phyloP scores from a whole-genome alignment of 2,888 invertebrate species.

The Lithophane semibrunnea region DNA sequence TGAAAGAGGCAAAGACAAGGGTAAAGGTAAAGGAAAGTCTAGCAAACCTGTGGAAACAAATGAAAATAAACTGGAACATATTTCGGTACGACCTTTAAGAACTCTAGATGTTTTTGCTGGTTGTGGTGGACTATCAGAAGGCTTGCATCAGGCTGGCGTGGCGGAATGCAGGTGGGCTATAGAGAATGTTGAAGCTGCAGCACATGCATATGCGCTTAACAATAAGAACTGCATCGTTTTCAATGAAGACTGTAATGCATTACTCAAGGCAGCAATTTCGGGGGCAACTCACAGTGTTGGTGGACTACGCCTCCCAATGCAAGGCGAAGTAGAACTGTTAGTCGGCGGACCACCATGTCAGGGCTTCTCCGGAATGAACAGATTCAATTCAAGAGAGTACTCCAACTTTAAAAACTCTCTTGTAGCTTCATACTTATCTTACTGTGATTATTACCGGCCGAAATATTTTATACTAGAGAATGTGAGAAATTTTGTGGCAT shows the following conservation, averaged over 20 bases:
- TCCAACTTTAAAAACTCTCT: slow-evolving; percentile 96
- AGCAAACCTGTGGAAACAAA: slow-evolving; percentile 78
- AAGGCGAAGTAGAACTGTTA: slow-evolving; percentile 95
- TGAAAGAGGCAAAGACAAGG: slow-evolving; percentile 92
- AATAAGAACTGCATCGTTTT: slow-evolving; percentile 94
- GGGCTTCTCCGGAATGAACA: slow-evolving; percentile 97
- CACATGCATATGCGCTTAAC: slow-evolving; percentile 94
- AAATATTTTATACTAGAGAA: slow-evolving; percentile 96
- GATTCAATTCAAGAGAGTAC: slow-evolving; percentile 96
- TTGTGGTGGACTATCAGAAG: slow-evolving; percentile 95
- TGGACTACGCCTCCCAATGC: slow-evolving; percentile 92
- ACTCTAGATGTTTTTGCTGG: slow-evolving; percentile 96
- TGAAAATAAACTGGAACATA: slow-evolving; percentile 73
- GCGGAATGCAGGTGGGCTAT: slow-evolving; percentile 95
- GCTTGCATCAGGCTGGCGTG: slow-evolving; percentile 92
- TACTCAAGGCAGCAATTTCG: slow-evolving; percentile 93
- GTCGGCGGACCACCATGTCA: slow-evolving; percentile 97
- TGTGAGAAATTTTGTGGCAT: slow-evolving; percentile 96
- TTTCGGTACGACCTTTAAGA: slow-evolving; percentile 88
- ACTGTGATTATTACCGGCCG: slow-evolving; percentile 96
- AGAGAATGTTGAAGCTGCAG: slow-evolving; percentile 94
- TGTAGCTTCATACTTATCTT: slow-evolving; percentile 95
- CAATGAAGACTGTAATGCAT: slow-evolving; percentile 94
- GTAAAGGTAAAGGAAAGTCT: slow-evolving; percentile 92
- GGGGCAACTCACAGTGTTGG: slow-evolving; percentile 87